A percentile compares a stretch with the other conserved stretches of the same genome.
These are phyloP conservation scores for Leptinotarsa lineolata DNA, from an alignment of 1,140 invertebrate genomes.

Conservation along the genomic window DNA sequence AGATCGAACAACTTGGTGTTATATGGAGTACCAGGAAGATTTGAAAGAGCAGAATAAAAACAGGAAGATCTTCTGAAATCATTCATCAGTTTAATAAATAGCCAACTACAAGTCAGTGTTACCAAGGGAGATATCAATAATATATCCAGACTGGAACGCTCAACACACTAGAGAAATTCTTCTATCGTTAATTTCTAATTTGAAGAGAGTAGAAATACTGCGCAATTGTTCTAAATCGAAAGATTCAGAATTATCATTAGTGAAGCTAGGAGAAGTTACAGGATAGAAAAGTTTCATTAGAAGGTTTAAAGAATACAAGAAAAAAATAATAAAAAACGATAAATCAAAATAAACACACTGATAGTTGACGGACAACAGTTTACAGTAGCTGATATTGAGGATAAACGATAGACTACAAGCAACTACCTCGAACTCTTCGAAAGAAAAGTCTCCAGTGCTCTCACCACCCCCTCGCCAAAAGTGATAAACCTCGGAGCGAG, in stretches of 20 bases:
- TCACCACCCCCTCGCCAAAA: constrained; percentile 11
- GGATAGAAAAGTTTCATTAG: constrained; percentile 4
- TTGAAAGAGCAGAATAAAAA: constrained; percentile 10
- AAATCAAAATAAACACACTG: constrained; percentile 10
- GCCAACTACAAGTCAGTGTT: constrained; percentile 17
- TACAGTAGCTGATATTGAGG: constrained; percentile 11
- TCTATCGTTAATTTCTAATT: constrained; percentile 1
- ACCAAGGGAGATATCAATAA: constrained; percentile 13
- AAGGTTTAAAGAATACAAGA: constrained; percentile 14
- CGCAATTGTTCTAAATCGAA: too few relatives aligned
- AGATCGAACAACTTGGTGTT: constrained; percentile 10
- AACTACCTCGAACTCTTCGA: constrained; percentile 9
- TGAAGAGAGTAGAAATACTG: constrained; percentile 5
- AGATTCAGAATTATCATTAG: constrained; percentile 1
- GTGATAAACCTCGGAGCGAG: constrained; percentile 4
- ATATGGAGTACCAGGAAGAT: constrained; percentile 12
- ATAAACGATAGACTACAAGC: not conserved
- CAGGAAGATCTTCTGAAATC: constrained; percentile 13
- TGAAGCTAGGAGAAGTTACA: constrained; percentile 6
- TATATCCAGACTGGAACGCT: constrained; percentile 5
- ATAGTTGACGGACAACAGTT: constrained; percentile 13
- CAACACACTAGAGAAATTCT: constrained; percentile 1
- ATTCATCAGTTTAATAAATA: constrained; percentile 11
- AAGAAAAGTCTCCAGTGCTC: constrained; percentile 15
- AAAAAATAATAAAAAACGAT: constrained; percentile 9